Evolutionary conservation across 2,113 vertebrate species (phyloP).

Genomic region (Sander vitreus): DNA sequence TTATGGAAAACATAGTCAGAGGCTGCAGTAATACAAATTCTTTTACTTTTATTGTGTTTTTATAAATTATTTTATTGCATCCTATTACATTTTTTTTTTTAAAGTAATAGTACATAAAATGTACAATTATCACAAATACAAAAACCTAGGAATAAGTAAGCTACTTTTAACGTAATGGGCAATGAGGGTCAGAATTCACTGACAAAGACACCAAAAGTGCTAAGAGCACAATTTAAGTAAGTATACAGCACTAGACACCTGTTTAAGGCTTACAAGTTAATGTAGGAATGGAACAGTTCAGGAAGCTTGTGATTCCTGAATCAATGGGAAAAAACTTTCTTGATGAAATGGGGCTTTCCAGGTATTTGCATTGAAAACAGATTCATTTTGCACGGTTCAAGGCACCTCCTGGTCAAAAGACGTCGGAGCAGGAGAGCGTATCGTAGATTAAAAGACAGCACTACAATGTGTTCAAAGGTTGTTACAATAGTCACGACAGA

Average conservation of each 20-base stretch:
- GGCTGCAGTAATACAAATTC: background rate
- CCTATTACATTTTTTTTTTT: too few relatives aligned
- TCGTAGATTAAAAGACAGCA: constrained; percentile 5
- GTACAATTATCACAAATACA: background rate
- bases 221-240: background rate
- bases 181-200: background rate
- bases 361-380: background rate
- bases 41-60: background rate
- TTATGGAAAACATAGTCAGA: background rate
- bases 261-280: background rate
- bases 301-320: background rate
- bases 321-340: background rate
- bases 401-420: background rate
- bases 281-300: background rate
- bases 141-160: background rate
- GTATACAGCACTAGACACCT: background rate
- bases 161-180: background rate
- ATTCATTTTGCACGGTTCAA: background rate
- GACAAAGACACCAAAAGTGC: background rate
- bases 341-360: background rate
- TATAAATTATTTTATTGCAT: background rate
- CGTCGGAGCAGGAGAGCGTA: background rate
- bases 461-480: constrained; percentile 29
- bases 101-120: background rate
- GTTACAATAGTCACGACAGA: constrained; percentile 3